phyloP scores from a whole-genome alignment of 1,140 invertebrate species.

The Berghia stephanieae region DNA sequence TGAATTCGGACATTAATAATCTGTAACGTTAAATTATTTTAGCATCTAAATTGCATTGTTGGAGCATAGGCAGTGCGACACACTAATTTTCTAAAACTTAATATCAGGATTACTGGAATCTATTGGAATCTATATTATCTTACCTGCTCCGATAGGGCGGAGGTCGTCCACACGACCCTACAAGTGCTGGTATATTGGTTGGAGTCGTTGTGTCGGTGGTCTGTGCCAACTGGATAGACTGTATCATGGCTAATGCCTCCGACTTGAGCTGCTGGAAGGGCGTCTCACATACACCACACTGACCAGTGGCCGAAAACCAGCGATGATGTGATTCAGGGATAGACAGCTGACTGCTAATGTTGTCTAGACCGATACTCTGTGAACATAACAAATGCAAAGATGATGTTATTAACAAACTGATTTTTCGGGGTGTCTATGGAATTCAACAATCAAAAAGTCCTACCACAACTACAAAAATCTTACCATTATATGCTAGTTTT shows the following conservation, averaged over 20 bases:
- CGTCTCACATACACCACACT: slow-evolving; percentile 56
- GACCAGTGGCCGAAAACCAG: slow-evolving; percentile 40
- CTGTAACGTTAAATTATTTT: too few species aligned
- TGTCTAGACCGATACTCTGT: slow-evolving; percentile 41
- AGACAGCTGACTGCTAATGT: slow-evolving; percentile 46
- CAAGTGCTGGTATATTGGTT: slow-evolving; percentile 34
- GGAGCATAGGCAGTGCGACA: too few species aligned
- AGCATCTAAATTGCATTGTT: too few species aligned
- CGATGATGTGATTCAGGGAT: slow-evolving; percentile 44
- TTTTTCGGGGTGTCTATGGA: not conserved
- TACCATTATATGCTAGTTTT: not conserved
- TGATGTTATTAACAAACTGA: too few species aligned
- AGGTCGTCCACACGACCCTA: slow-evolving; percentile 41
- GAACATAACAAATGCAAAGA: not conserved
- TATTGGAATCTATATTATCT: too few species aligned
- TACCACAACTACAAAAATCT: not conserved
- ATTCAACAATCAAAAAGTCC: not conserved
- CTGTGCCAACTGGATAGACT: slow-evolving; percentile 60
- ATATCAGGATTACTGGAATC: too few species aligned
- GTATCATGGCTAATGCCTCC: slow-evolving; percentile 60
- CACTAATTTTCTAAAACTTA: too few species aligned
- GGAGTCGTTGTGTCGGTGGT: slow-evolving; percentile 23
- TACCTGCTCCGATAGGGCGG: too few species aligned
- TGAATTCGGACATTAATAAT: too few species aligned
- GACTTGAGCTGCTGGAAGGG: slow-evolving; percentile 49